Evolutionary conservation across 2,797 vertebrate genomes (phyloP).

Genomic region (Xiphophorus birchmanni): DNA sequence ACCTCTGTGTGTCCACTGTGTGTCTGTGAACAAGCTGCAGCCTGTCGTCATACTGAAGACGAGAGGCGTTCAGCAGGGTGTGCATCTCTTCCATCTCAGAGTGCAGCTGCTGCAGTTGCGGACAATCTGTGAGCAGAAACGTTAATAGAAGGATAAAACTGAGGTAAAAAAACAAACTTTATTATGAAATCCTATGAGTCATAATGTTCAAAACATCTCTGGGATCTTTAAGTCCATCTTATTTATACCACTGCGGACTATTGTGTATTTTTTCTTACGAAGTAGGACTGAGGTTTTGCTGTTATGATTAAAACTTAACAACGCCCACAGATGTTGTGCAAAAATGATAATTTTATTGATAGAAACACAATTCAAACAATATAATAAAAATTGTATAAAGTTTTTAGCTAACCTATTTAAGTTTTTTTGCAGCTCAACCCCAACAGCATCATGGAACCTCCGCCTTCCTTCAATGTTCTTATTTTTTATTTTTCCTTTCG

Average conservation of each 20-base stretch:
- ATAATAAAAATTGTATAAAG: background rate
- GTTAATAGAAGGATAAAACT: background rate
- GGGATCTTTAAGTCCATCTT: background rate
- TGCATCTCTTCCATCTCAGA: constrained; percentile 81
- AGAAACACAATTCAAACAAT: background rate
- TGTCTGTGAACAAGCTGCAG: constrained; percentile 82
- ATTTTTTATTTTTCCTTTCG: background rate
- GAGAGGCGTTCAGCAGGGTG: constrained; percentile 82
- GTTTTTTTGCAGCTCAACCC: too few relatives aligned
- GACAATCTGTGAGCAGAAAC: constrained; percentile 77
- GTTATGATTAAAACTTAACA: background rate
- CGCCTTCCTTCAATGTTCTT: background rate
- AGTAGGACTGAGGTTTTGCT: background rate
- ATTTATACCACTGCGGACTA: background rate
- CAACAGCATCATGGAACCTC: too few relatives aligned
- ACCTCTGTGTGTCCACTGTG: constrained; percentile 77
- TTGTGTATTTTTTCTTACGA: background rate
- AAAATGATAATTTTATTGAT: background rate
- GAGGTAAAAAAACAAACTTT: background rate
- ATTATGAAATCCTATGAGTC: background rate
- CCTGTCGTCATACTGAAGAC: constrained; percentile 82
- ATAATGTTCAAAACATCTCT: background rate
- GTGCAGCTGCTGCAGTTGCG: constrained; percentile 78
- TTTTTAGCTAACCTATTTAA: too few relatives aligned
- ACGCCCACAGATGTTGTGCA: background rate